phyloP scores from a whole-genome alignment of 2,113 vertebrate species.

The Cyprinus carpio region DNA sequence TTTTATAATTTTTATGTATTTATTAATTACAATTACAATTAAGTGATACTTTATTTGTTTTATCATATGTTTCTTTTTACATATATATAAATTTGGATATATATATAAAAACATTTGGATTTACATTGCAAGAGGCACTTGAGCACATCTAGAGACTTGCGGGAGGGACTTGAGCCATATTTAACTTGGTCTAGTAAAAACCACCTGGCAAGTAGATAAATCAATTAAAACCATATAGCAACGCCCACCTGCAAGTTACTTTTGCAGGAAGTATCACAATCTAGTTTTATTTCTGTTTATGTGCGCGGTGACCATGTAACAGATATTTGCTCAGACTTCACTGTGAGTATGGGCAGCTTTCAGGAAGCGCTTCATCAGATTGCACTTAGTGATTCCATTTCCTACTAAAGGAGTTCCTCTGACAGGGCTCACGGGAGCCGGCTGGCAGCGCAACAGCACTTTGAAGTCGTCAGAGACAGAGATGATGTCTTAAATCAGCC shows the following conservation, averaged over 20 bases:
- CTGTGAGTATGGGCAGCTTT: constrained; percentile 19
- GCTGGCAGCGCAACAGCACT: constrained; percentile 9
- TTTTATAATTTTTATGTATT: no score
- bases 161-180: background rate
- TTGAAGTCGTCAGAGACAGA: background rate
- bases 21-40: no score
- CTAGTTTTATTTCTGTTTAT: background rate
- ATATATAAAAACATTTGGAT: background rate
- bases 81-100: background rate
- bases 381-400: constrained; percentile 46
- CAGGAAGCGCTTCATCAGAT: constrained; percentile 51
- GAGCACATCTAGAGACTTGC: no score
- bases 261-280: background rate
- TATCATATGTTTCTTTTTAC: background rate
- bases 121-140: background rate
- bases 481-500: constrained; percentile 28
- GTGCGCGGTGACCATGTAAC: background rate
- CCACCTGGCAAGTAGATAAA: no score
- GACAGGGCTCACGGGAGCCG: constrained; percentile 21
- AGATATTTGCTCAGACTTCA: constrained; percentile 2
- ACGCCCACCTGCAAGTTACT: background rate
- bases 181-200: background rate
- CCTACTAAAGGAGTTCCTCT: constrained; percentile 18
- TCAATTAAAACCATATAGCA: background rate
- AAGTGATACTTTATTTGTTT: no score